Base-by-base conservation (phyloP, 2,797 vertebrate genomes). In the Acestrorhynchus altus region DNA sequence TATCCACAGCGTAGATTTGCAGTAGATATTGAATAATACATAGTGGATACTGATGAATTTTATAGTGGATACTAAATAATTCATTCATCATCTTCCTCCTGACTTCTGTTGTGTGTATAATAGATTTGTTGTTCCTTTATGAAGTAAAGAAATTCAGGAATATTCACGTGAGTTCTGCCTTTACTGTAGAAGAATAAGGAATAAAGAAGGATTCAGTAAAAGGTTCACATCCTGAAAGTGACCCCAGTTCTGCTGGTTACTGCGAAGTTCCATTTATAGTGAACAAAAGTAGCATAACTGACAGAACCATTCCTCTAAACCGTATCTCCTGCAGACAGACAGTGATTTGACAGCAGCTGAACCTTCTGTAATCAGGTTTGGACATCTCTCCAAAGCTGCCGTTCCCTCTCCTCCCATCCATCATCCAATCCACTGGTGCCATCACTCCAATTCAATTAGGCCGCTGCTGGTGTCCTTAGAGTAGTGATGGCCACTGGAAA, bases 381-480 rank as follows among this genome's bases (percentile, higher is more conserved):
- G 31, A 28, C 35, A n/a, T n/a, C 52, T 28, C 16, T 26, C 28
- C 31, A 52, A 54, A 70, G 13, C 49, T 1, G 46, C 39, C 12
- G 22, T 9, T 65, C 22, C 20, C 60, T 8, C 59, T 22, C 56
- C n/a, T 54, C 39, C 44, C 31, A 35, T 35, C 46, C 39, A 44
- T 79, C 47, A 79, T 63, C 51, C 31, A n/a, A 40, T 59, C 24
- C 57, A 4, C 61, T 22, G 39, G 39, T 40, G n/a, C 31, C 61
- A 39, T 72, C 47, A 12, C 76, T 8, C 35, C 1, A 24, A 52
- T 22, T 72, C 16, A 15, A 59, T 76, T 64, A 76, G 44, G 42
- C 26, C 57, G 22, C 24, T 0, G 12, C 4, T n/a, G 15, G 11
- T 64, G 59, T n/a, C 72, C 44, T 24, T 63, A 70, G 15, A 39